phyloP scores from a whole-genome alignment of 2,888 invertebrate genomes.

The Oxycera nigricornis region DNA sequence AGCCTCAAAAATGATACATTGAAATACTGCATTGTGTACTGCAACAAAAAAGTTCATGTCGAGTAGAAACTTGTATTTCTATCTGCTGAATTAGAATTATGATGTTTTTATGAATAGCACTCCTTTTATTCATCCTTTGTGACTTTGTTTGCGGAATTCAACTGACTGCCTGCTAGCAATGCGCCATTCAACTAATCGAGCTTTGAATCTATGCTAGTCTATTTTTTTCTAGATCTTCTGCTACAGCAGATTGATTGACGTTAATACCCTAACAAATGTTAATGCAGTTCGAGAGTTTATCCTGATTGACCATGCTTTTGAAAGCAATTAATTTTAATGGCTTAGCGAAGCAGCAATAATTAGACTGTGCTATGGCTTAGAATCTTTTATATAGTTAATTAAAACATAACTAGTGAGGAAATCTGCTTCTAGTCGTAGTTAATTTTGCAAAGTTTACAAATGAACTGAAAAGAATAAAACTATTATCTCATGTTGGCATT shows the following conservation, averaged over 20 bases:
- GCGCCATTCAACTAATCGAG: background rate
- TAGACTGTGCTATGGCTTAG: no score
- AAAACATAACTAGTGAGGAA: no score
- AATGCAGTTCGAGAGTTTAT: no score
- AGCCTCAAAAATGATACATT: background rate
- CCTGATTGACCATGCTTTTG: no score
- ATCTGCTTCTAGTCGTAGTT: no score
- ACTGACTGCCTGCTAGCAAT: background rate
- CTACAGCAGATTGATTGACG: no score
- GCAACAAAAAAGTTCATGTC: background rate
- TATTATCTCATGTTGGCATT: background rate
- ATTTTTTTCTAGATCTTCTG: background rate
- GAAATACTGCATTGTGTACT: background rate
- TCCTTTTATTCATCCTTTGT: background rate
- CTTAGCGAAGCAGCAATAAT: no score
- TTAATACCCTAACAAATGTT: no score
- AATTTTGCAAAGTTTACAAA: no score
- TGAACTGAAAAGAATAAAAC: background rate
- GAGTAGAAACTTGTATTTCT: background rate
- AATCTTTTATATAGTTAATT: no score
- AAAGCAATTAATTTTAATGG: no score
- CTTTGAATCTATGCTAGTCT: background rate
- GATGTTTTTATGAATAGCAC: background rate
- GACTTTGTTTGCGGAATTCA: background rate
- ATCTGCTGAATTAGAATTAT: constrained; percentile 14